These are phyloP conservation scores for Ailuropoda melanoleuca DNA, from an alignment of 2,113 vertebrate species.

Conservation along the genomic window DNA sequence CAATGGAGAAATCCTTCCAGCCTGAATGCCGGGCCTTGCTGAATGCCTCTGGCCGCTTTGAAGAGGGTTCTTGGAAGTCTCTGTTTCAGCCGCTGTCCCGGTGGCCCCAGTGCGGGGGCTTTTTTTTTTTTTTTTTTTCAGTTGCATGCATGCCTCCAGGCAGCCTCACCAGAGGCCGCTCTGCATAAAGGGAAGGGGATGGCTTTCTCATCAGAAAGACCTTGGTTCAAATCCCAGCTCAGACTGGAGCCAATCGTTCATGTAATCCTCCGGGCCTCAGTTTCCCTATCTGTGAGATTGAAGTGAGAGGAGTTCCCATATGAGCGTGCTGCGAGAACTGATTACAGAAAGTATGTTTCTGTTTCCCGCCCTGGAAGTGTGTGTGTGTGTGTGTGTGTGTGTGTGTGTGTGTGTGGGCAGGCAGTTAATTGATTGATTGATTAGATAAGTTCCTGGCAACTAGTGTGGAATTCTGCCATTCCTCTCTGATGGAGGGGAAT, in stretches of 20 bases:
- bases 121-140: neutral
- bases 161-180: neutral
- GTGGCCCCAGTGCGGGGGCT: conserved; percentile 85
- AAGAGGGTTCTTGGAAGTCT: conserved; percentile 90
- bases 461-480: neutral
- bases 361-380: neutral
- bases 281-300: neutral
- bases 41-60: conserved; percentile 90
- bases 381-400: neutral
- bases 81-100: conserved; percentile 86
- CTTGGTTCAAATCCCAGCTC: conserved; percentile 61
- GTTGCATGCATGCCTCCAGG: conserved; percentile 77
- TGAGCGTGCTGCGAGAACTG: fast-evolving
- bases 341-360: neutral
- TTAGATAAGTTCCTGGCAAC: conserved; percentile 7
- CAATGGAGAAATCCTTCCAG: conserved; percentile 90
- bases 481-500: neutral
- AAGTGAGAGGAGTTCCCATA: fast-evolving
- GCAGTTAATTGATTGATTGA: neutral
- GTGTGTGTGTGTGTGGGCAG: neutral
- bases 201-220: neutral
- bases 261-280: conserved; percentile 6
- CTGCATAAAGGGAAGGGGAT: neutral
- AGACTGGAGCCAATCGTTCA: neutral
- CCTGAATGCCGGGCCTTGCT: conserved; percentile 88